Conservation (phyloP, 2,797 vertebrate genomes). For the Mormyrops boulengeri region DNA sequence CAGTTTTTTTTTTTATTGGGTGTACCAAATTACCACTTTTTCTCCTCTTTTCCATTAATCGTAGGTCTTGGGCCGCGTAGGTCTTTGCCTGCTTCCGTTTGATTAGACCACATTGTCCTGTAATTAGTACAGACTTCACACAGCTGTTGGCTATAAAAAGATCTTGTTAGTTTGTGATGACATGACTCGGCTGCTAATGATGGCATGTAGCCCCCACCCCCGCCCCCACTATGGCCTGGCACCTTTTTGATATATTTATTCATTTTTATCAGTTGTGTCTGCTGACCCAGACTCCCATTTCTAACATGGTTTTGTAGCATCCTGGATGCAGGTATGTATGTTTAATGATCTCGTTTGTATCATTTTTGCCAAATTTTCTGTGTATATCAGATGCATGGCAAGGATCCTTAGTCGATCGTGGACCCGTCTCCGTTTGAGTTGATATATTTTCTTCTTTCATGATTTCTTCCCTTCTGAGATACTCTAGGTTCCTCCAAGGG, state of each 20-base stretch:
- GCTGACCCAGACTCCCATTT: background rate
- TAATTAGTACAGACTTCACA: conserved; percentile 57
- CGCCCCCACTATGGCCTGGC: background rate
- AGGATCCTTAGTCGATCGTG: background rate
- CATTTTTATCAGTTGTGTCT: background rate
- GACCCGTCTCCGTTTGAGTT: background rate
- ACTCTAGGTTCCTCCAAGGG: background rate
- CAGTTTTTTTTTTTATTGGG: conserved; percentile 54
- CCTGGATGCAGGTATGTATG: background rate
- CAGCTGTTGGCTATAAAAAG: conserved; percentile 46
- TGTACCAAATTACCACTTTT: conserved; percentile 24
- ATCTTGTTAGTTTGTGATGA: conserved; percentile 39
- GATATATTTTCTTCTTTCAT: background rate
- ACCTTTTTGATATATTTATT: background rate
- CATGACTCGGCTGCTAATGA: conserved; percentile 2
- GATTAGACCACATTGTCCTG: conserved; percentile 61
- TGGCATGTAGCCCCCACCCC: background rate
- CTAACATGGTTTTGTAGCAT: background rate
- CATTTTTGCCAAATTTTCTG: background rate
- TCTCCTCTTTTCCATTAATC: conserved; percentile 2
- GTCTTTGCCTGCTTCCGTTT: conserved; percentile 41
- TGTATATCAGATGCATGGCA: background rate
- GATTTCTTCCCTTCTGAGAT: background rate
- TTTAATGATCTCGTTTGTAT: background rate
- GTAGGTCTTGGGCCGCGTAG: conserved; percentile 29